Base-by-base conservation (phyloP, 2,888 invertebrate species). In the Eubasilissa splendida region DNA sequence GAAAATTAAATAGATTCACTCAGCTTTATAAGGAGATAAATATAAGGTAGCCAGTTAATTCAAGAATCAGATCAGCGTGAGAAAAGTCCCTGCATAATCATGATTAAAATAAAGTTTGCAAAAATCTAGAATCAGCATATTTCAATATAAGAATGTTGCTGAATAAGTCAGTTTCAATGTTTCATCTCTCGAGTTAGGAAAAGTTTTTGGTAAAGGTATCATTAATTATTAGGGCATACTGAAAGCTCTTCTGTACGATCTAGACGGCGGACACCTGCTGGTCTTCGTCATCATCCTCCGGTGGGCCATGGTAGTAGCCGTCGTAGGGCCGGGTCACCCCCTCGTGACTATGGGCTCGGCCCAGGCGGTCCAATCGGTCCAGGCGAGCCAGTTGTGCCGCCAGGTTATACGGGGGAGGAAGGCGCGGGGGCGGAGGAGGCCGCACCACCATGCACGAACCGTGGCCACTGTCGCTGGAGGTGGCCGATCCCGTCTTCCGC, bases 391-490 rank as follows among this genome's bases (percentile, higher is more conserved):
- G 95, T 87, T 96, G 96, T 77, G 96, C 95, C 75, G 96, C 96
- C 84, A 96, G 93, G 86, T 94, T 95, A 91, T 96, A 96, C 76
- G 95, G 94, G 75, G 95, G 95, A 79, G 94, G 95, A 86, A 95
- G 95, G 87, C 95, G 92, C 82, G 90, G 88, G 83, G 90, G 90
- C 84, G 95, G 95, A 84, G 95, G 92, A 80, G 86, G 87, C 1
- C 63, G 77, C 60, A 63, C 75, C 22, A 65, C 76, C 58, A 73
- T 68, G 87, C 94, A 94, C 80, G 95, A 95, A 86, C 96, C 95
- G 90, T 96, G 96, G 86, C 96, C 96, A 87, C 96, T 96, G 90
- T 96, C 97, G 89, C 96, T 97, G 86, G 97, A 97, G 85, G 97
- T 96, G 86, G 96, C 95, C 85, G 97, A 96, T 88, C 96, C 96